Evolutionary conservation across 2,888 invertebrate genomes (phyloP), one percentile per base, ranked within the genome.

Genomic region (Netelia virgata): DNA sequence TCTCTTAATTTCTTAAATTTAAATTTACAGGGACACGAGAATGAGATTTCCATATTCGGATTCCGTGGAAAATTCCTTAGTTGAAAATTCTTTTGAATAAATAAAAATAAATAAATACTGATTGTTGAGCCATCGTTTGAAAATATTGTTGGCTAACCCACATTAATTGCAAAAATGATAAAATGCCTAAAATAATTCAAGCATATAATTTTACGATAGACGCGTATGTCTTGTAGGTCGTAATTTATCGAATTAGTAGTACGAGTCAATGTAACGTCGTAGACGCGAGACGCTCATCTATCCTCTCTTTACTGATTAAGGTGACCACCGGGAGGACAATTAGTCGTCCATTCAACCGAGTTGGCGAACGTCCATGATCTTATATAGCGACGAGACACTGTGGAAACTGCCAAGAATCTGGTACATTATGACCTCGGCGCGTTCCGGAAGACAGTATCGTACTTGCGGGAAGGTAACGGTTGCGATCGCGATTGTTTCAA

Each of bases 381-480:
- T 75, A 55, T 78, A 78, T 63, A 43, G 63, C 74, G 69, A 83
- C 75, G 79, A 76, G 69, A 47, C 20, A n/a, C 43, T 18, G 11
- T 20, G 50, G 28, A 61, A 47, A 70, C 63, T 75, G 64, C 61
- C 57, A 16, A 43, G 72, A 41, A 18, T 50, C 28, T 68, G 11
- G 59, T 16, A 6, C 69, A 47, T 61, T 64, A 55, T 75, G 83
- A 83, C 79, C 75, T 70, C 59, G 74, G 23, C 66, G 18, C 64
- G 74, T 70, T 75, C 69, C 78, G 78, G 61, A 78, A 69, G n/a
- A 69, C 43, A 63, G 57, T 64, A 69, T 68, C 14, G 73, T 57
- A 64, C 70, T 36, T 66, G 78, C 84, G 82, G 86, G 87, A 86
- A 87, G 81, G 57, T 88, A 88, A 87, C 88, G 86, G 87, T 89